These are phyloP conservation scores for Pedionomus torquatus DNA, from an alignment of 2,113 vertebrate genomes.

Conservation along the genomic window DNA sequence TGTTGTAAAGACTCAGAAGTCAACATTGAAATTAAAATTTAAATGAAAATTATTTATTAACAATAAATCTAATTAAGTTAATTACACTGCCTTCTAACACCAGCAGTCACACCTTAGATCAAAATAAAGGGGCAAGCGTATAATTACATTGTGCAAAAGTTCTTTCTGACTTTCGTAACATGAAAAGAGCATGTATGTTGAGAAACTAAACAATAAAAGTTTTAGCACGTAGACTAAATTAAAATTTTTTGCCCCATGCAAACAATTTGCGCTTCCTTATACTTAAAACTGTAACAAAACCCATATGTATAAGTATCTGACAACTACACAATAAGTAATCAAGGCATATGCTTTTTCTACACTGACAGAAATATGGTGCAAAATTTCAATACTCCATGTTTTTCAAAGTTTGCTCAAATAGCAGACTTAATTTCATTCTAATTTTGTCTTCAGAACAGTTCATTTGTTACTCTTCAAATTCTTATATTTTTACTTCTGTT, in stretches of 20 bases:
- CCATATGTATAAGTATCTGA: neutral
- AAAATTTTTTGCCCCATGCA: neutral
- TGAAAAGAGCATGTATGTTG: neutral
- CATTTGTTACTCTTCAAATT: neutral
- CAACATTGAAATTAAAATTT: neutral
- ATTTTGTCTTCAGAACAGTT: neutral
- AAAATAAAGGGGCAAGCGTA: conserved; percentile 30
- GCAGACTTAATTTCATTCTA: neutral
- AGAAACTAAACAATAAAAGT: conserved; percentile 11
- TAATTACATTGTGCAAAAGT: neutral
- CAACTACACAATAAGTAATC: neutral
- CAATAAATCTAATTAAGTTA: conserved; percentile 38
- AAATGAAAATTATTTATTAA: conserved; percentile 25
- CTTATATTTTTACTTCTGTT: neutral
- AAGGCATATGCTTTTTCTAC: neutral
- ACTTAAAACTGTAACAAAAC: neutral
- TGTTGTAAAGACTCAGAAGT: conserved; percentile 11
- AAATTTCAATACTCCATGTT: neutral
- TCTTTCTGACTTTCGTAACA: neutral
- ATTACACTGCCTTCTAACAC: conserved; percentile 16
- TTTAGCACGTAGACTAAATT: neutral
- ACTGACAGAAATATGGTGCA: neutral
- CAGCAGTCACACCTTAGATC: conserved; percentile 40
- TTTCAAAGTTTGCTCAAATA: neutral
- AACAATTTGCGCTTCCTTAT: neutral